Percentiles rank a stretch among this genome's conserved stretches.
Evolutionary conservation across 2,113 vertebrate genomes (phyloP).

Genomic region (Strix uralensis): DNA sequence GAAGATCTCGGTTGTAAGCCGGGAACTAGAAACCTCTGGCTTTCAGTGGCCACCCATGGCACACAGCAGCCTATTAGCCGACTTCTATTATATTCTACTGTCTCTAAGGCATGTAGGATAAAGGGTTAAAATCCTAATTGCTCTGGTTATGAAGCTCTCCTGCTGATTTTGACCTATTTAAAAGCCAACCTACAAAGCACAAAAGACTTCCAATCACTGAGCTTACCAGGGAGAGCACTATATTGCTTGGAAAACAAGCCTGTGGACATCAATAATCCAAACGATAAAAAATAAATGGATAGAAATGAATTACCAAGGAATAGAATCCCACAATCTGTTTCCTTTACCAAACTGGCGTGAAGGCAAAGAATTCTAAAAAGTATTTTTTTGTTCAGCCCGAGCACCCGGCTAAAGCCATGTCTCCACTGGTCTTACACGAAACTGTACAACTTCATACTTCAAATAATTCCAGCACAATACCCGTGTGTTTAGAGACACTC

Average conservation of each 20-base stretch:
- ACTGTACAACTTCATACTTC: not conserved
- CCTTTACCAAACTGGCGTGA: not conserved
- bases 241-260: conserved; percentile 32
- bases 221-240: conserved; percentile 8
- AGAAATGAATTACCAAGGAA: not conserved
- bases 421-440: not conserved
- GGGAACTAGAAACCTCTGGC: not conserved
- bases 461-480: not conserved
- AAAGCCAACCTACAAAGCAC: conserved; percentile 56
- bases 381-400: conserved; percentile 18
- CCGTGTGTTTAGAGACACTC: not conserved
- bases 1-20: not conserved
- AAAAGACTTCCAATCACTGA: conserved; percentile 50
- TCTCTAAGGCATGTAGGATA: not conserved
- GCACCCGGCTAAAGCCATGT: not conserved
- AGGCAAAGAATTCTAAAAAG: conserved; percentile 40
- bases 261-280: conserved; percentile 18
- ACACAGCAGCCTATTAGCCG: not conserved
- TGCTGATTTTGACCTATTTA: conserved; percentile 72
- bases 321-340: not conserved
- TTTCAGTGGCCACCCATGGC: not conserved
- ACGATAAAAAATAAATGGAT: not conserved
- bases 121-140: conserved; percentile 70
- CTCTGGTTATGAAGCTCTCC: conserved; percentile 61
- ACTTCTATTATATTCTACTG: not conserved